Percentiles rank a stretch among this genome's conserved stretches.
These are phyloP conservation scores for Lepidocolaptes lacrymiger DNA, from an alignment of 2,797 vertebrate genomes.

Conservation along the genomic window DNA sequence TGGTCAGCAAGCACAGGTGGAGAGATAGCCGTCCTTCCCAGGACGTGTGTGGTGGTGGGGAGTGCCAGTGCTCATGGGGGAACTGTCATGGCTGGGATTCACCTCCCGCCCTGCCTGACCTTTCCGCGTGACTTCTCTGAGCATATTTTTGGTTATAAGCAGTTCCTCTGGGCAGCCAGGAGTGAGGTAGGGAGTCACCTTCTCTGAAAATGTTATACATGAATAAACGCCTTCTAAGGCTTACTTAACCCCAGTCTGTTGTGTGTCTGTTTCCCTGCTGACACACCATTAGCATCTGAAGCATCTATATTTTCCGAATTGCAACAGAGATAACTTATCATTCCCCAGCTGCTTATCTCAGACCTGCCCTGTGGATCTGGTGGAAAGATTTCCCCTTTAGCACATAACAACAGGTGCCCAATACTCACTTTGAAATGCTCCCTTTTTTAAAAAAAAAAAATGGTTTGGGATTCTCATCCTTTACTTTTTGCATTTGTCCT, in stretches of 20 bases:
- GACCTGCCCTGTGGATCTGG: slow-evolving; percentile 37
- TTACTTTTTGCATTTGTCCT: neutral
- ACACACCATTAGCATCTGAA: slow-evolving; percentile 61
- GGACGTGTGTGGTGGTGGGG: rapidly evolving
- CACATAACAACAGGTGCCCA: slow-evolving; percentile 29
- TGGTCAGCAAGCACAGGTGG: rapidly evolving
- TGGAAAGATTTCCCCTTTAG: slow-evolving; percentile 40
- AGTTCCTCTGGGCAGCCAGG: slow-evolving; percentile 4
- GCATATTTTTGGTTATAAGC: neutral
- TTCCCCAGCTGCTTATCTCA: slow-evolving; percentile 61
- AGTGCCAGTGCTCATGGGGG: rapidly evolving
- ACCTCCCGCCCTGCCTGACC: neutral
- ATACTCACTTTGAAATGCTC: slow-evolving; percentile 24
- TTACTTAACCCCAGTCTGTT: neutral
- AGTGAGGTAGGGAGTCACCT: slow-evolving; percentile 49
- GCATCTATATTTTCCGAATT: slow-evolving; percentile 59
- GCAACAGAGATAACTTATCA: slow-evolving; percentile 57
- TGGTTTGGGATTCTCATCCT: neutral
- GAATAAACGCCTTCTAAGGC: slow-evolving; percentile 53
- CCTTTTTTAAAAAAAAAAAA: neutral
- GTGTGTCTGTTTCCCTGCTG: slow-evolving; percentile 47
- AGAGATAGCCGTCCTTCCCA: neutral
- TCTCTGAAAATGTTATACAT: slow-evolving; percentile 46
- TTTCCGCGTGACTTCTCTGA: neutral
- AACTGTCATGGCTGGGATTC: neutral